Base-by-base conservation (phyloP, 1,140 invertebrate genomes). In the Agraylea sexmaculata region DNA sequence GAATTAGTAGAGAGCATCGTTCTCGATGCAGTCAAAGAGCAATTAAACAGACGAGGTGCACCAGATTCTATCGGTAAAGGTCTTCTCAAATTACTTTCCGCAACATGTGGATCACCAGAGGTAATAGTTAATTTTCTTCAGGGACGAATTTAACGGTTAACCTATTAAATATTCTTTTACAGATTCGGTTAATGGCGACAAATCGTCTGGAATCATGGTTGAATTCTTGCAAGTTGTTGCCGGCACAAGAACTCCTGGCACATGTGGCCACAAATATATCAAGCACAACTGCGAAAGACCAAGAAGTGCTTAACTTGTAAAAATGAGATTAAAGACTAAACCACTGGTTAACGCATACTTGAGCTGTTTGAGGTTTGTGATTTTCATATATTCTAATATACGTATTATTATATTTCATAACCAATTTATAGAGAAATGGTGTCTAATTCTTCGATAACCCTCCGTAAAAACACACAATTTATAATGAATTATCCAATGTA, bases 251-350 rank as follows among this genome's bases (percentile, higher is more conserved):
- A 62, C 63, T 98, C n/a, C 64, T 98, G 2, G 78, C 91, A 37
- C 84, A 91, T 47, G 73, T 96, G 35, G 94, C 90, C 57, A 78
- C 86, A 46, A 98, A 96, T 64, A 69, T 69, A 15, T 63, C 62
- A 39, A 65, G 66, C 2, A 83, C 84, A 53, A 81, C 77, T 19
- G 71, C 78, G 6, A 70, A 75, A 42, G 92, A 96, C 62, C 72
- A 87, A 32, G 91, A 97, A 64, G 84, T 93, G 10, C 80, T 96
- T 77, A 84, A 49, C 65, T 98, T 19, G 80, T 88, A 2, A 90
- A 92, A 62, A 83, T 96, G 63, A 62, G 92, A 37, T 66, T 95
- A 21, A 98, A 97, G 65, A 89, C 86, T 1, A 97, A 97, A 64
- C 81, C 84, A 2, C 71, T 95, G 17, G 78, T 92, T 12, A 87